Conservation (phyloP, 2,888 invertebrate genomes). For the Trichogramma evanescens region DNA sequence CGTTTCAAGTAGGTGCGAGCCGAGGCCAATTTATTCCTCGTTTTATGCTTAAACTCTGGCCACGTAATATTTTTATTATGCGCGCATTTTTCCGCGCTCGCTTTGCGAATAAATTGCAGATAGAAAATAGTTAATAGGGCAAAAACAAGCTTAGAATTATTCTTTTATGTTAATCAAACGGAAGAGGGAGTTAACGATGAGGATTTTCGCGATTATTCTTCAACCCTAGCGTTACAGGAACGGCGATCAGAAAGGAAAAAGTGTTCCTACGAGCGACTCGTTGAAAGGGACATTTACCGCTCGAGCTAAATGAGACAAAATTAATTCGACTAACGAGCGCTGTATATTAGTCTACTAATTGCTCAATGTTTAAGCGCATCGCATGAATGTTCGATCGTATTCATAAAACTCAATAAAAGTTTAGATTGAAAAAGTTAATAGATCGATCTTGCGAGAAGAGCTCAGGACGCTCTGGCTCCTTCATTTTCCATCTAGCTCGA, state of each 20-base stretch:
- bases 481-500: neutral
- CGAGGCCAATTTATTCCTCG: constrained; percentile 11
- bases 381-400: constrained; percentile 4
- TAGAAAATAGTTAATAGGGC: too few relatives aligned
- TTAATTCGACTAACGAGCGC: constrained; percentile 14
- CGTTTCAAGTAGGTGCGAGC: neutral
- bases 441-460: neutral
- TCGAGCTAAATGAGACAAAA: constrained; percentile 13
- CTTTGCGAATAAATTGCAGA: too few relatives aligned
- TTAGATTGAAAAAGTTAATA: neutral
- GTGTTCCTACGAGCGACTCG: too few relatives aligned
- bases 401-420: constrained; percentile 7
- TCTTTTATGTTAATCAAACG: too few relatives aligned
- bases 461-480: neutral
- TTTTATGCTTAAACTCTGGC: neutral
- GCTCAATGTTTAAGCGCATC: constrained; percentile 8
- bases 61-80: neutral
- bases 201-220: too few relatives aligned
- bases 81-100: too few relatives aligned
- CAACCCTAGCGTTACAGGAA: too few relatives aligned
- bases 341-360: constrained; percentile 30
- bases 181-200: too few relatives aligned
- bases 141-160: too few relatives aligned
- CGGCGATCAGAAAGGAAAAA: too few relatives aligned
- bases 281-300: too few relatives aligned